Evolutionary conservation across 2,797 vertebrate genomes (phyloP).

Genomic region (Botia kubotai): DNA sequence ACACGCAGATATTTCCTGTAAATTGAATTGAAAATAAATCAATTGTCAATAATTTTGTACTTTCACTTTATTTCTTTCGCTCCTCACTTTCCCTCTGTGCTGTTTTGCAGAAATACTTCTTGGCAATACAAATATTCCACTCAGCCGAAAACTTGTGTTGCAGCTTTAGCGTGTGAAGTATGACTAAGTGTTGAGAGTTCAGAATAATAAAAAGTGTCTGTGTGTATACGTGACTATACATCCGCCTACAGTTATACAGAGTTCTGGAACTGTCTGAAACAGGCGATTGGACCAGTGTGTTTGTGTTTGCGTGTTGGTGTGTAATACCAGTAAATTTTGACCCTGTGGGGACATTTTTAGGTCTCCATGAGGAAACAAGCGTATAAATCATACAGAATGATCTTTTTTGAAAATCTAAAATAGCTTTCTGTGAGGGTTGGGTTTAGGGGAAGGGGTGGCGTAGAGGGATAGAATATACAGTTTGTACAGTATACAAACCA

Average conservation of each 20-base stretch:
- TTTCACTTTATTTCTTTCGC: background rate
- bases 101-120: background rate
- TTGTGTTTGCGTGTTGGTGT: background rate
- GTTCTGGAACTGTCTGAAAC: conserved; percentile 15
- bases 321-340: no score
- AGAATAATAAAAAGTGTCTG: background rate
- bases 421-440: no score
- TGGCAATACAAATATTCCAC: background rate
- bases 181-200: conserved; percentile 8
- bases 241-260: conserved; percentile 21
- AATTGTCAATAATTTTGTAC: conserved; percentile 62
- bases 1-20: conserved; percentile 71
- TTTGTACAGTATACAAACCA: no score
- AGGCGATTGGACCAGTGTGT: background rate
- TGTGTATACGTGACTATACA: conserved; percentile 12
- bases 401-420: no score
- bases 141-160: conserved; percentile 49
- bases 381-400: no score
- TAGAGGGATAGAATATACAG: no score
- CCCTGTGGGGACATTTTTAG: no score
- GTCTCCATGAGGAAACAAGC: no score
- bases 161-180: background rate
- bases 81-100: background rate
- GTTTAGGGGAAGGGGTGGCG: no score
- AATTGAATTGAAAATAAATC: no score